A percentile compares a stretch with the other conserved stretches of the same genome.
phyloP scores from a whole-genome alignment of 2,888 invertebrate genomes.

The Orthosia gothica region DNA sequence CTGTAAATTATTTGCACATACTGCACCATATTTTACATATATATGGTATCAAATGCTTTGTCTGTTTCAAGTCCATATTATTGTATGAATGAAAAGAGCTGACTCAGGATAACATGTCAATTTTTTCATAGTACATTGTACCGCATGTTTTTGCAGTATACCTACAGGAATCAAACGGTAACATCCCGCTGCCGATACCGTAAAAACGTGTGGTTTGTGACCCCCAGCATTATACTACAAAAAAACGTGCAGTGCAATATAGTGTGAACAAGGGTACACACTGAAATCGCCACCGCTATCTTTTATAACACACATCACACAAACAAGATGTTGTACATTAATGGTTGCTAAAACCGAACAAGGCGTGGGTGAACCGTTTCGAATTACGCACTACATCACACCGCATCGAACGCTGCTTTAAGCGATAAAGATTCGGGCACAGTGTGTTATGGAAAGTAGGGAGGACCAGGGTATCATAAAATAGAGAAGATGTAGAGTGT shows the following conservation, averaged over 20 bases:
- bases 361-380: slow-evolving; percentile 21
- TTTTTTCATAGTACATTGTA: too few relatives aligned
- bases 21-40: not conserved
- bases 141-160: too few relatives aligned
- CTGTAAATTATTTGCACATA: not conserved
- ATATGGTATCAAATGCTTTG: not conserved
- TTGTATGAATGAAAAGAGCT: too few relatives aligned
- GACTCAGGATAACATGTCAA: too few relatives aligned
- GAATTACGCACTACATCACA: slow-evolving; percentile 34
- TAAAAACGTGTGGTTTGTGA: too few relatives aligned
- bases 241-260: too few relatives aligned
- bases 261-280: too few relatives aligned
- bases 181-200: too few relatives aligned
- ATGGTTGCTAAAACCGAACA: slow-evolving; percentile 42
- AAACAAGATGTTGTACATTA: slow-evolving; percentile 52
- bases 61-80: not conserved
- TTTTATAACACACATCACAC: not conserved
- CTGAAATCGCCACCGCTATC: not conserved
- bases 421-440: slow-evolving; percentile 30
- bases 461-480: slow-evolving; percentile 20
- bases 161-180: too few relatives aligned
- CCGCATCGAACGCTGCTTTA: slow-evolving; percentile 17
- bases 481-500: not conserved
- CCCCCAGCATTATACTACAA: too few relatives aligned
- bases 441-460: slow-evolving; percentile 5